Base-by-base conservation (phyloP, 1,140 invertebrate genomes). In the Cydia pomonella region DNA sequence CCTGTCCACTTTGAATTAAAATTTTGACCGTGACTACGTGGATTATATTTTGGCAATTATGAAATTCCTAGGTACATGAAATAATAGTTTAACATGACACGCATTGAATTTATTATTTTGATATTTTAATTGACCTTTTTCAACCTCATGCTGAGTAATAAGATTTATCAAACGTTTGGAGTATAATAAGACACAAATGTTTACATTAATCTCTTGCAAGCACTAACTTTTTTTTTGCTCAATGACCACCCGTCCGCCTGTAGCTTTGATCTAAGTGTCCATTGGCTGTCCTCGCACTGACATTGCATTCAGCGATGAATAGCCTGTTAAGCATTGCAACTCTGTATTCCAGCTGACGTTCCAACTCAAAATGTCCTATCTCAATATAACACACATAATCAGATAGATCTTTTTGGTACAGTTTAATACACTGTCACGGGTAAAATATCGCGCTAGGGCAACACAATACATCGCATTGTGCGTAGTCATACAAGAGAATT, bases 271-370 rank as follows among this genome's bases (percentile, higher is more conserved):
- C 72, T 74, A 50, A 33, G 63, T 64, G 62, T 62, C 73, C 59
- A 63, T 74, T 73, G 72, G 66, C 59, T n/a, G 66, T 41, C 53
- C 29, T 29, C 64, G 78, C 75, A 72, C 80, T 80, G 80, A 82
- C 84, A 77, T 77, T 63, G 79, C 83, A 84, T 85, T 84, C 80
- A 84, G 75, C 74, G 27, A 82, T 90, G 90, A 92, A 92, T 92
- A 83, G 88, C 79, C 86, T 87, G 85, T 89, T 89, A 91, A 89
- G 83, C 82, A 78, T 80, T 79, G 75, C 79, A 77, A 82, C 79
- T 83, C 75, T 79, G 79, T 79, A 59, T 59, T 23, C 53, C 53
- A 59, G 21, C 7, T 59, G 18, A 59, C 7, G 7, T 10, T 12
- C 21, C 18, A 23, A 59, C 53, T 59, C 53, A 21, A 21, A 59